A percentile compares a stretch with the other conserved stretches of the same genome.
These are phyloP conservation scores for Rhodophaea formosa DNA, from an alignment of 2,888 invertebrate species.

Conservation along the genomic window DNA sequence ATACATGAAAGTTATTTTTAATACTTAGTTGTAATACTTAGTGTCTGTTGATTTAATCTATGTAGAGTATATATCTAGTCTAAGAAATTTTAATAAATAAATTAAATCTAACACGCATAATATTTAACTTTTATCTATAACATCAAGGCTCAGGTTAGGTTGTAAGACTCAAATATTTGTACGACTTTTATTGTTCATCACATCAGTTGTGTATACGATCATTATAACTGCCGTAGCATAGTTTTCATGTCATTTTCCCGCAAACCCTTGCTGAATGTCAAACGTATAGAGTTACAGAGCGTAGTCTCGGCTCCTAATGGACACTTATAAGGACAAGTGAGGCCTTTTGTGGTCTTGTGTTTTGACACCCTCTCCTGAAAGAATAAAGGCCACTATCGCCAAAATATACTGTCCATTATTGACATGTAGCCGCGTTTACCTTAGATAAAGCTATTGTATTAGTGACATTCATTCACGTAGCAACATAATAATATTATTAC, in stretches of 20 bases:
- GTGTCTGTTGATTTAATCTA: no score
- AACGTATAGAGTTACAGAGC: conserved; percentile 72
- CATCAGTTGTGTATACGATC: not conserved
- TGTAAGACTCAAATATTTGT: no score
- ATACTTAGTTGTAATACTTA: no score
- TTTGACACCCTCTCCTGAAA: conserved; percentile 56
- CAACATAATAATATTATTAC: not conserved
- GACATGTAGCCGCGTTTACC: conserved; percentile 12
- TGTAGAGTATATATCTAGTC: no score
- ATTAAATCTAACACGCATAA: no score
- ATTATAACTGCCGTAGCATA: conserved; percentile 24
- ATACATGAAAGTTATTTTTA: no score
- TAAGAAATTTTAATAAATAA: no score
- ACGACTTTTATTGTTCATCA: no score
- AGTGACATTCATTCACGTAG: conserved; percentile 17
- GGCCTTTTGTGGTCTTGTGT: conserved; percentile 48
- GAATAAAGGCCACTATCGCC: conserved; percentile 23
- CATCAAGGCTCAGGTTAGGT: no score
- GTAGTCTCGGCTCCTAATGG: conserved; percentile 68
- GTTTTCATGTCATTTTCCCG: conserved; percentile 57
- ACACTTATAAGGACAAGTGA: conserved; percentile 62
- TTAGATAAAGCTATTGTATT: conserved; percentile 3
- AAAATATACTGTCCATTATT: conserved; percentile 29
- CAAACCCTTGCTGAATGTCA: conserved; percentile 59
- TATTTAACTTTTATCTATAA: no score